These are phyloP conservation scores for Centropyge bicolor DNA, from an alignment of 2,797 vertebrate genomes.

Conservation along the genomic window DNA sequence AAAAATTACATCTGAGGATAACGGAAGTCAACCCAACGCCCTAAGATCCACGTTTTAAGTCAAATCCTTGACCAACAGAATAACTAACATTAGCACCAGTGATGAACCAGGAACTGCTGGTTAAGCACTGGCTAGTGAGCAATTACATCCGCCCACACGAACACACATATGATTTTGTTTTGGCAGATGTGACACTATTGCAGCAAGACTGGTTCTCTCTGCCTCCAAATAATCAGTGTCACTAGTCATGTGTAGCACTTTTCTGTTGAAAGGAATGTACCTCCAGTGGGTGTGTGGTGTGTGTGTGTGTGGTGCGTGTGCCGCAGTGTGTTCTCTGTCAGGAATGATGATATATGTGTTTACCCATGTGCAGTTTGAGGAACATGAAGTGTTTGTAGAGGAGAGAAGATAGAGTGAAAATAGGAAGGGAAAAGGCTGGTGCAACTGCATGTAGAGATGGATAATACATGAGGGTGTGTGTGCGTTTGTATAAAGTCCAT, in stretches of 20 bases:
- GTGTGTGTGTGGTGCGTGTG: constrained; percentile 21
- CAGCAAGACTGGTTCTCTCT: neutral
- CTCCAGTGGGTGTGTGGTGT: constrained; percentile 30
- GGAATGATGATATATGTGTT: constrained; percentile 25
- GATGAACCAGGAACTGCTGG: neutral
- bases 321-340: constrained; percentile 18
- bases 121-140: neutral
- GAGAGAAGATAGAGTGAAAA: neutral
- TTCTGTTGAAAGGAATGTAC: constrained; percentile 18
- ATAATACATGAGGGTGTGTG: neutral
- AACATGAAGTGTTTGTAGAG: constrained; percentile 14
- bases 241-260: constrained; percentile 7
- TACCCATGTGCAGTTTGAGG: constrained; percentile 1
- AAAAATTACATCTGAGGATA: neutral
- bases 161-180: neutral
- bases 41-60: neutral
- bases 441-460: neutral
- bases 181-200: constrained; percentile 11
- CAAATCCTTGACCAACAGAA: neutral
- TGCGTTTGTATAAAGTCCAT: neutral
- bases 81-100: neutral
- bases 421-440: neutral
- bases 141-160: neutral
- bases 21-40: neutral
- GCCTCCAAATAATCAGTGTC: constrained; percentile 27